Percentiles rank a stretch among this genome's conserved stretches.
Conservation (phyloP, 2,797 vertebrate genomes). For the Echiichthys vipera region DNA sequence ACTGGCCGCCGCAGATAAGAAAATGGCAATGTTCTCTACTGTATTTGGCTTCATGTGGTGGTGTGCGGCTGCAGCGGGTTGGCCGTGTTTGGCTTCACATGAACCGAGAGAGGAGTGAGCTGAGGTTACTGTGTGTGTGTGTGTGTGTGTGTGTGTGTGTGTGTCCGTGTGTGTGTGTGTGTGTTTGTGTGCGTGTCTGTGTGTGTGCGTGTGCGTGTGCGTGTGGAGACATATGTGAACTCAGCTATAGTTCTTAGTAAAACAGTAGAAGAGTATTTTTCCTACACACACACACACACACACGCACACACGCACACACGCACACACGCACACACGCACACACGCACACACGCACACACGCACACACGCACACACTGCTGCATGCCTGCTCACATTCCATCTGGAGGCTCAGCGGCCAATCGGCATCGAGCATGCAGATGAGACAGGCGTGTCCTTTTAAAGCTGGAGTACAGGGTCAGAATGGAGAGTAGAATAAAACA, state of each 20-base stretch:
- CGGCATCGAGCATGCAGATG: constrained; percentile 57
- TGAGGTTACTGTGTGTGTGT: constrained; percentile 1
- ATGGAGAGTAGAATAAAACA: constrained; percentile 74
- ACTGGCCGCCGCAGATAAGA: constrained; percentile 53
- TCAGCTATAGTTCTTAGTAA: constrained; percentile 44
- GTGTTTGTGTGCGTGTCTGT: constrained; percentile 25
- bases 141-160: constrained; percentile 33
- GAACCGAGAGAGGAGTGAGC: constrained; percentile 8
- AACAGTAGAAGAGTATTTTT: constrained; percentile 60
- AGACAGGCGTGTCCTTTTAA: constrained; percentile 64
- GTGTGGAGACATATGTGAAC: constrained; percentile 36
- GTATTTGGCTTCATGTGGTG: constrained; percentile 57
- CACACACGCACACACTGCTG: constrained; percentile 46
- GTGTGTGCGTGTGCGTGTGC: constrained; percentile 28
- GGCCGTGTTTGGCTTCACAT: constrained; percentile 46
- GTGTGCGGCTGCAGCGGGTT: constrained; percentile 50
- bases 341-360: constrained; percentile 2
- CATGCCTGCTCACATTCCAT: constrained; percentile 78
- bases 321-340: neutral
- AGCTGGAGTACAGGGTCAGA: constrained; percentile 86
- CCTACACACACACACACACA: constrained; percentile 17
- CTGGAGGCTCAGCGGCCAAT: constrained; percentile 63
- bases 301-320: neutral
- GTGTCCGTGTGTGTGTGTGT: constrained; percentile 14
- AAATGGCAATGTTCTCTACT: constrained; percentile 47